Conservation (phyloP, 1,140 invertebrate genomes). For the Saccostrea cuccullata region DNA sequence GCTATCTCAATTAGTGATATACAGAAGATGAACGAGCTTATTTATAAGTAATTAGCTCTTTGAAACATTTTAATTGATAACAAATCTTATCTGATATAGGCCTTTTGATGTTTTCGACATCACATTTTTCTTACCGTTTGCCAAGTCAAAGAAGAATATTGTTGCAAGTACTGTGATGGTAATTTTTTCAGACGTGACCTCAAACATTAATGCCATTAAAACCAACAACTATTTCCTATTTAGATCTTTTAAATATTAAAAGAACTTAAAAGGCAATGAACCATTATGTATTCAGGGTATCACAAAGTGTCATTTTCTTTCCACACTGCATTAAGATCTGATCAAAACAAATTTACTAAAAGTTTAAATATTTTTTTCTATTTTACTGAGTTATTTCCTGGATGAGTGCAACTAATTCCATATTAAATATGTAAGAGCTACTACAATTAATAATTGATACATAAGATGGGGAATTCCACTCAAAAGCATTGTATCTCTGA, state of each 20-base stretch:
- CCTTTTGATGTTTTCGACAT: conserved; percentile 9
- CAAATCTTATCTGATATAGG: neutral
- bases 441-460: conserved; percentile 16
- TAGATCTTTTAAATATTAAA: conserved; percentile 25
- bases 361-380: conserved; percentile 12
- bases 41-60: conserved; percentile 31
- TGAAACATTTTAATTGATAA: conserved; percentile 27
- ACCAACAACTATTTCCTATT: conserved; percentile 5
- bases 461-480: neutral
- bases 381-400: conserved; percentile 2
- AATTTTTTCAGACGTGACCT: neutral
- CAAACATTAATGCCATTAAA: conserved; percentile 7
- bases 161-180: neutral
- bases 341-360: neutral
- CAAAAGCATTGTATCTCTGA: neutral
- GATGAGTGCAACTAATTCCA: conserved; percentile 11
- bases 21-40: neutral
- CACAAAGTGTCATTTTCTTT: neutral
- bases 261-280: conserved; percentile 13
- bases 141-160: conserved; percentile 12
- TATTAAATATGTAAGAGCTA: conserved; percentile 14
- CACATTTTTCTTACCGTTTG: neutral
- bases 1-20: neutral
- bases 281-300: neutral
- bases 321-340: conserved; percentile 10